Percentiles rank a stretch among this genome's conserved stretches.
phyloP scores from a whole-genome alignment of 2,888 invertebrate genomes.

The Tipula lateralis region DNA sequence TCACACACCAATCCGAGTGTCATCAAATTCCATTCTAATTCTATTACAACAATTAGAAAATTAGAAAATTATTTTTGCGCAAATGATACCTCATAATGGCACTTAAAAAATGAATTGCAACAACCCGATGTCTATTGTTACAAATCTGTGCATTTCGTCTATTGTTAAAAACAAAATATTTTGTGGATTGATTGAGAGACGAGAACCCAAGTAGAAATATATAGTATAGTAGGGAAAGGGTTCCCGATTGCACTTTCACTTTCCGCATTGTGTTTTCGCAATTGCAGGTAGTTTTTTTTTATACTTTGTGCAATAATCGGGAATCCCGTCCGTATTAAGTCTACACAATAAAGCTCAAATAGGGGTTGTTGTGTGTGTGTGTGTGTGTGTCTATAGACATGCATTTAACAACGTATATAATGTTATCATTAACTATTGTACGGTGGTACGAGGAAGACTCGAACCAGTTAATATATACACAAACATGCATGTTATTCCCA shows the following conservation, averaged over 20 bases:
- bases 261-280: background rate
- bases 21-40: slow-evolving; percentile 24
- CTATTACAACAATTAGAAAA: background rate
- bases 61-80: background rate
- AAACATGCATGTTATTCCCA: slow-evolving; percentile 13
- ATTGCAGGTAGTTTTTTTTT: background rate
- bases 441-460: background rate
- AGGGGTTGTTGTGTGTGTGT: background rate
- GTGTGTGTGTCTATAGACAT: no score
- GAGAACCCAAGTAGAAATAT: no score
- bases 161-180: background rate
- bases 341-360: background rate
- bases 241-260: slow-evolving; percentile 3
- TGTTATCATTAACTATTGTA: slow-evolving; percentile 11
- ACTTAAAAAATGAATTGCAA: background rate
- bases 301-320: background rate
- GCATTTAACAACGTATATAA: background rate
- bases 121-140: background rate
- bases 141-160: background rate
- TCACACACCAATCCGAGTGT: background rate
- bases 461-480: no score
- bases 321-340: background rate
- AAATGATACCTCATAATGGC: slow-evolving; percentile 11
- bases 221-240: background rate
- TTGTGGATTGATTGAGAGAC: background rate